A percentile compares a stretch with the other conserved stretches of the same genome.
phyloP scores from a whole-genome alignment of 2,888 invertebrate species.

The Eristalinus sepulchralis region DNA sequence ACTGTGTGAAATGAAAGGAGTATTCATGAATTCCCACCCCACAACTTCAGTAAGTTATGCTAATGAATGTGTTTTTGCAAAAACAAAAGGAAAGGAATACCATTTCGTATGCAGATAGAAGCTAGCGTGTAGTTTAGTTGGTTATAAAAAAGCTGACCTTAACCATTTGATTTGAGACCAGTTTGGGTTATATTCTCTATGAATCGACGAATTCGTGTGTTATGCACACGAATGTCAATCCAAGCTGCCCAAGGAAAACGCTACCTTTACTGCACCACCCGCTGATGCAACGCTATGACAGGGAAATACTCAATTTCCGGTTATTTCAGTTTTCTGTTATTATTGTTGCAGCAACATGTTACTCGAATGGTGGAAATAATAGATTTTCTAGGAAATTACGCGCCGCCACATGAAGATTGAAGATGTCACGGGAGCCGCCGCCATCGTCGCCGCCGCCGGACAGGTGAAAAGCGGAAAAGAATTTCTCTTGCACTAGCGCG shows the following conservation, averaged over 20 bases:
- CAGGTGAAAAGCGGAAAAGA: conserved; percentile 40
- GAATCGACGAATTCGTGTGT: background rate
- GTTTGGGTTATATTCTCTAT: background rate
- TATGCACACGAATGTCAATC: background rate
- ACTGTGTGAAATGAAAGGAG: background rate
- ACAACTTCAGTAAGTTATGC: background rate
- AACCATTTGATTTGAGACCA: background rate
- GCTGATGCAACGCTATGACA: background rate
- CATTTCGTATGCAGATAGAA: background rate
- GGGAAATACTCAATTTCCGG: conserved; percentile 20
- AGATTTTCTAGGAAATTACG: conserved; percentile 67
- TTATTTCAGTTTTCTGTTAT: background rate
- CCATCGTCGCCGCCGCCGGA: background rate
- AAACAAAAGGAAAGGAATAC: background rate
- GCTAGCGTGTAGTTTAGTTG: background rate
- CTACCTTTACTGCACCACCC: conserved; percentile 56
- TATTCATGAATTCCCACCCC: background rate
- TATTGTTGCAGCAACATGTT: conserved; percentile 69
- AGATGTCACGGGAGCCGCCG: conserved; percentile 42
- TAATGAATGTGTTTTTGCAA: background rate
- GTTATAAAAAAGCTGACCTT: background rate
- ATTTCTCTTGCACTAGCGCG: conserved; percentile 44
- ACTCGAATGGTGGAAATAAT: conserved; percentile 64
- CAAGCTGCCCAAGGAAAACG: conserved; percentile 43
- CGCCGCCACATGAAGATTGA: conserved; percentile 56